A percentile compares a stretch with the other conserved stretches of the same genome.
Conservation (phyloP, 2,888 invertebrate species). For the Byasa hedistus region DNA sequence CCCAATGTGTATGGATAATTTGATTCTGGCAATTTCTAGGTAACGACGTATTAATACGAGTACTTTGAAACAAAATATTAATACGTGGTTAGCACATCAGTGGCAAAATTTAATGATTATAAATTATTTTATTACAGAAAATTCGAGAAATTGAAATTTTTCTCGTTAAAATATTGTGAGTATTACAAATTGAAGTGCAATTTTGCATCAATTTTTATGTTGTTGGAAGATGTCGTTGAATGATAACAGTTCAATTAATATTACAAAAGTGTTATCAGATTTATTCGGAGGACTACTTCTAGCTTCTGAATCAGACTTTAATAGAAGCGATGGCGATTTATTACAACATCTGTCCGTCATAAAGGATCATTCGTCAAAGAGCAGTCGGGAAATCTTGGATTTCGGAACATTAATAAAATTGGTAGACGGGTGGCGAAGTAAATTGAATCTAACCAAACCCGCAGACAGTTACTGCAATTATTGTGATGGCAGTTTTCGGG, state of each 20-base stretch:
- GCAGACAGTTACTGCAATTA: conserved; percentile 58
- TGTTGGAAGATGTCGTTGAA: conserved; percentile 53
- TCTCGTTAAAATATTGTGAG: background rate
- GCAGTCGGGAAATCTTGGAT: conserved; percentile 57
- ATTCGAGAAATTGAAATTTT: background rate
- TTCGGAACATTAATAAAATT: conserved; percentile 65
- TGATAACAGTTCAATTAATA: conserved; percentile 52
- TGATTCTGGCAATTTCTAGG: no score
- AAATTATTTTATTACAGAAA: background rate
- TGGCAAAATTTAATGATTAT: background rate
- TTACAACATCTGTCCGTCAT: conserved; percentile 60
- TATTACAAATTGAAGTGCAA: background rate
- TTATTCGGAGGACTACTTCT: conserved; percentile 68
- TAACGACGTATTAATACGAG: no score
- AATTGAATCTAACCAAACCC: conserved; percentile 59
- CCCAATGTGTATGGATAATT: no score
- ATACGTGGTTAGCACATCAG: background rate
- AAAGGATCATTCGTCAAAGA: conserved; percentile 51
- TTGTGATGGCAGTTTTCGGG: conserved; percentile 81
- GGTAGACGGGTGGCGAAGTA: conserved; percentile 61
- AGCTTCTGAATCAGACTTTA: conserved; percentile 58
- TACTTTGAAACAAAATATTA: background rate
- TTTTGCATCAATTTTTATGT: background rate
- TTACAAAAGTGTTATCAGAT: conserved; percentile 64
- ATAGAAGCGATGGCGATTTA: conserved; percentile 56